These are phyloP conservation scores for Arothron firmamentum DNA, from an alignment of 2,113 vertebrate genomes.

Conservation along the genomic window DNA sequence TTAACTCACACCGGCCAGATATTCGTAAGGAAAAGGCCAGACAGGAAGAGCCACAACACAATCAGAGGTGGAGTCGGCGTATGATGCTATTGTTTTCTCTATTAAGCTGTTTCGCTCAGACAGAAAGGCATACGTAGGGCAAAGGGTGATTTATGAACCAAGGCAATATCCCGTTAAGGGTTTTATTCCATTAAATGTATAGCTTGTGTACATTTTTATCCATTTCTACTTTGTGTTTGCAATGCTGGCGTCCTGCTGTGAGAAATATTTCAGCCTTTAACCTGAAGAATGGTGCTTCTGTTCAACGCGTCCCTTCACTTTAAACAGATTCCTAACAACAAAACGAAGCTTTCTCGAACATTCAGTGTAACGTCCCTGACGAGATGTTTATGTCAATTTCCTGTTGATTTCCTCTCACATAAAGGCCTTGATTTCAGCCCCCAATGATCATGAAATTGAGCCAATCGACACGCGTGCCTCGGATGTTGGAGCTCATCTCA, in stretches of 20 bases:
- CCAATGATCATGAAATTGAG: slow-evolving; percentile 86
- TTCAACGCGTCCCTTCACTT: slow-evolving; percentile 32
- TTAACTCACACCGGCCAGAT: slow-evolving; percentile 75
- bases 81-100: slow-evolving; percentile 45
- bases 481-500: slow-evolving; percentile 78
- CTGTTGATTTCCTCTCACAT: slow-evolving; percentile 81
- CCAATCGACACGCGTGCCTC: slow-evolving; percentile 82
- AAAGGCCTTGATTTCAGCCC: slow-evolving; percentile 82
- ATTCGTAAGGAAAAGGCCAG: slow-evolving; percentile 63
- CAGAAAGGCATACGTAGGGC: not conserved
- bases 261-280: not conserved
- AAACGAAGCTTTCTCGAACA: slow-evolving; percentile 37
- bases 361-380: slow-evolving; percentile 57
- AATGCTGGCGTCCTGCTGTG: not conserved
- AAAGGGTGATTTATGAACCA: slow-evolving; percentile 9
- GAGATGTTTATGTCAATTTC: slow-evolving; percentile 86
- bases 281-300: slow-evolving; percentile 6
- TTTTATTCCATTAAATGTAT: slow-evolving; percentile 3
- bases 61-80: slow-evolving; percentile 46
- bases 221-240: not conserved
- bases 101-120: slow-evolving; percentile 43
- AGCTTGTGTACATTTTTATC: not conserved
- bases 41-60: slow-evolving; percentile 44
- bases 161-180: slow-evolving; percentile 3
- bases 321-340: slow-evolving; percentile 41